A percentile compares a stretch with the other conserved stretches of the same genome.
These are phyloP conservation scores for Drosophila nigricruria DNA, from an alignment of 2,888 invertebrate species.

Conservation along the genomic window DNA sequence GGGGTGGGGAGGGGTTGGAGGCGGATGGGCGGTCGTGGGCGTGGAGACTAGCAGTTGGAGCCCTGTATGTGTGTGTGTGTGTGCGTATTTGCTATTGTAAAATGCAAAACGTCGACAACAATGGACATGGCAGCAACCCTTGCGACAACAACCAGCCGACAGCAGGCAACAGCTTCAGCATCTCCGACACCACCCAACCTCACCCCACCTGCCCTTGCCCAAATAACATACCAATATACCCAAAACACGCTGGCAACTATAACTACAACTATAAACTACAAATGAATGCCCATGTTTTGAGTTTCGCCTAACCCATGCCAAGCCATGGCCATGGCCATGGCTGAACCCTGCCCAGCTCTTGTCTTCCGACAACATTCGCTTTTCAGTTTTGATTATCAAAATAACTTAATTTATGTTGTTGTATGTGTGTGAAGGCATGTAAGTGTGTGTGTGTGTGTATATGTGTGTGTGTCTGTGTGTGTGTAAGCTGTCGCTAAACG, in stretches of 20 bases:
- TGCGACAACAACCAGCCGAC: constrained; percentile 25
- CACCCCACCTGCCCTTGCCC: neutral
- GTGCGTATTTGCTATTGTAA: constrained; percentile 41
- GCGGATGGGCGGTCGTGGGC: neutral
- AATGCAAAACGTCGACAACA: constrained; percentile 67
- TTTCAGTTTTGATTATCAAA: constrained; percentile 77
- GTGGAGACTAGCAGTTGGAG: neutral
- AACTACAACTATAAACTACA: constrained; percentile 71
- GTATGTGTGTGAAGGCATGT: constrained; percentile 4
- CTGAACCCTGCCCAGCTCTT: constrained; percentile 3
- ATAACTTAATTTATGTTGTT: constrained; percentile 74
- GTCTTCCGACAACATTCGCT: constrained; percentile 67
- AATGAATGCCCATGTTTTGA: constrained; percentile 64
- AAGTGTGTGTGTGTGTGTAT: constrained; percentile 4
- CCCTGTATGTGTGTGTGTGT: constrained; percentile 29
- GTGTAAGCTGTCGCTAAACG: constrained; percentile 58
- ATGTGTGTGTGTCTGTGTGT: constrained; percentile 17
- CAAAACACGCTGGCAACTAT: constrained; percentile 21
- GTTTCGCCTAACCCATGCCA: neutral
- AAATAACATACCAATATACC: constrained; percentile 4
- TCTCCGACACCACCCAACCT: neutral
- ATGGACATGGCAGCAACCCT: constrained; percentile 66
- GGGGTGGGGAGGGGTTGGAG: neutral
- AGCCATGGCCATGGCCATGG: neutral
- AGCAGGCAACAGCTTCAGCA: constrained; percentile 5